phyloP scores from a whole-genome alignment of 2,888 invertebrate species.

The Mystacides longicornis region DNA sequence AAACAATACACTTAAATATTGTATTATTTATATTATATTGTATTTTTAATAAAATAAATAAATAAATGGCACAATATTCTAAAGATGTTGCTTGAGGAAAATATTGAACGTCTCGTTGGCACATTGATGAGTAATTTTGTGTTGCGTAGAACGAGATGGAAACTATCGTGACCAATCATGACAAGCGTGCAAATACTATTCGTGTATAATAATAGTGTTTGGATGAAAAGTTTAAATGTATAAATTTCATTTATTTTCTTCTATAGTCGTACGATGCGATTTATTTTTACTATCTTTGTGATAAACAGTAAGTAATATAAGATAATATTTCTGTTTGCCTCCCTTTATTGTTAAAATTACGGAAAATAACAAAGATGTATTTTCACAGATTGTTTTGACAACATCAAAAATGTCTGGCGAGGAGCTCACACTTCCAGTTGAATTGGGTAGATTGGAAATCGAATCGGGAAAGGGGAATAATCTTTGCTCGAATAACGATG shows the following conservation, averaged over 20 bases:
- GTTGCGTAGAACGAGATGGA: conserved; percentile 18
- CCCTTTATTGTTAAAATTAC: no score
- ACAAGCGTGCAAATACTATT: no score
- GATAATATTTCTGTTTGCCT: conserved; percentile 4
- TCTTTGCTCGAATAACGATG: conserved; percentile 29
- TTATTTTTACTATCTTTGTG: neutral
- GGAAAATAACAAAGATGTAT: no score
- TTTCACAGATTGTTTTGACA: neutral
- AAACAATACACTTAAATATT: neutral
- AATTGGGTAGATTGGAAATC: conserved; percentile 52
- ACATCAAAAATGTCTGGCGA: conserved; percentile 20
- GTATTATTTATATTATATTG: neutral
- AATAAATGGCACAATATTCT: no score
- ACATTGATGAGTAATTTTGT: conserved; percentile 8
- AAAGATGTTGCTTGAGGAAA: no score
- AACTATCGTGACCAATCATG: conserved; percentile 10
- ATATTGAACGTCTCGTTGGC: no score
- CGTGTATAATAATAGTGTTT: neutral
- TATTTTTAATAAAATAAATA: no score
- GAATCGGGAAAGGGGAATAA: conserved; percentile 36
- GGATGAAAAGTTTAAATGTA: neutral
- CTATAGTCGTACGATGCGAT: conserved; percentile 15
- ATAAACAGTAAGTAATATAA: no score
- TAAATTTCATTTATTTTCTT: neutral
- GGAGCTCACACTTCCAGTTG: conserved; percentile 38